Conservation (phyloP, 2,797 vertebrate genomes). For the Scolopax rusticola region DNA sequence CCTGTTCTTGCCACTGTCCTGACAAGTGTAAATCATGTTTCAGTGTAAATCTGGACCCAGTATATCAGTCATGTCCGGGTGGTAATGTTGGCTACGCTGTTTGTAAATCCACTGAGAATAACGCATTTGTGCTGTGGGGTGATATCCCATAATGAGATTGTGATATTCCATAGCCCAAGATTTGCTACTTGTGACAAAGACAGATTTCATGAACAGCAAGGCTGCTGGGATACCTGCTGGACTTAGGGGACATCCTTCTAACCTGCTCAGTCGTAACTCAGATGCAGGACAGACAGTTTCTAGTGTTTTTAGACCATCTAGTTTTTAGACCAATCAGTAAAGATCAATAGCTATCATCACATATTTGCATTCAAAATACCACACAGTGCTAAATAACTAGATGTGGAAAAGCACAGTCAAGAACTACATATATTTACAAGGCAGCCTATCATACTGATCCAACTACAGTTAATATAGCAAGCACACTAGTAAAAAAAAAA, state of each 20-base stretch:
- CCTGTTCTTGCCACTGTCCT: conserved; percentile 14
- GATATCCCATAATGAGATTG: conserved; percentile 74
- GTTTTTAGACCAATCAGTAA: neutral
- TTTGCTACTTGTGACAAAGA: conserved; percentile 74
- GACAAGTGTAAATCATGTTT: conserved; percentile 60
- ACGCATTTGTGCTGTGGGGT: conserved; percentile 65
- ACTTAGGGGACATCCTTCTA: neutral
- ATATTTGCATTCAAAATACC: neutral
- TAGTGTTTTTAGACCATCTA: neutral
- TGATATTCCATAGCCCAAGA: conserved; percentile 61
- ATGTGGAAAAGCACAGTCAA: neutral
- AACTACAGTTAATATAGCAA: neutral
- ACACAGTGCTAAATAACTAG: neutral
- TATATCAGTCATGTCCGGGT: conserved; percentile 53
- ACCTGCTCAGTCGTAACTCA: neutral
- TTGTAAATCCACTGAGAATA: conserved; percentile 73
- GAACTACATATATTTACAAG: neutral
- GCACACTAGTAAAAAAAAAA: neutral
- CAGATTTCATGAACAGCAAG: conserved; percentile 44
- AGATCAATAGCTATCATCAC: conserved; percentile 15
- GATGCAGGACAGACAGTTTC: conserved; percentile 6
- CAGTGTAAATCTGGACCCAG: conserved; percentile 1
- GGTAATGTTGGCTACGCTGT: neutral
- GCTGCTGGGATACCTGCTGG: neutral
- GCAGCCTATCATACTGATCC: neutral